Percentiles rank a stretch among this genome's conserved stretches.
phyloP scores from a whole-genome alignment of 2,113 vertebrate genomes.

The Cynoglossus semilaevis region DNA sequence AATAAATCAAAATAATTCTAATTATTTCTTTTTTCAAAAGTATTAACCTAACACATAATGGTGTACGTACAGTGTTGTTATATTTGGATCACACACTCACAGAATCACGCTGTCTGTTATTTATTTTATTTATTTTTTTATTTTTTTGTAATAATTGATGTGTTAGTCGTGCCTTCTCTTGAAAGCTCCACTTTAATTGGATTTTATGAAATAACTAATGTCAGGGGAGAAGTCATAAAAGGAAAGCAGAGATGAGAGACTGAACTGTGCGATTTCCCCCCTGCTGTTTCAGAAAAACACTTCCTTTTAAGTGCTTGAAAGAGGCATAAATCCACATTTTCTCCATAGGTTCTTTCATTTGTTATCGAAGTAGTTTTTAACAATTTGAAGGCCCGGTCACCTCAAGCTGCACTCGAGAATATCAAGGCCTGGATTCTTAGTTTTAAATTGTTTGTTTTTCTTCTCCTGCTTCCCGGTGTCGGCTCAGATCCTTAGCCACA shows the following conservation, averaged over 20 bases:
- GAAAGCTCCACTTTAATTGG: constrained; percentile 52
- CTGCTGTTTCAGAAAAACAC: constrained; percentile 49
- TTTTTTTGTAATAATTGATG: constrained; percentile 41
- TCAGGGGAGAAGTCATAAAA: constrained; percentile 47
- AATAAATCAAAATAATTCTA: too few species aligned
- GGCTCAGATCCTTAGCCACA: background rate
- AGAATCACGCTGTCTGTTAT: too few species aligned
- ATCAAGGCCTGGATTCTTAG: constrained; percentile 29
- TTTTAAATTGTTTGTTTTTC: constrained; percentile 52
- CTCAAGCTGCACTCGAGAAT: constrained; percentile 29
- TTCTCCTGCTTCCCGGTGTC: background rate
- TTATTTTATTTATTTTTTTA: constrained; percentile 14
- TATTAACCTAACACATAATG: too few species aligned
- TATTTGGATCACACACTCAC: too few species aligned
- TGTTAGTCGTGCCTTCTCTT: constrained; percentile 35
- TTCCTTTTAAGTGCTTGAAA: constrained; percentile 62
- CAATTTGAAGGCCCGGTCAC: constrained; percentile 51
- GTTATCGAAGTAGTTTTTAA: constrained; percentile 47
- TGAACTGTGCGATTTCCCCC: constrained; percentile 44
- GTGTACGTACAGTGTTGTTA: too few species aligned
- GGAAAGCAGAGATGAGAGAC: constrained; percentile 32
- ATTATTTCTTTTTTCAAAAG: too few species aligned
- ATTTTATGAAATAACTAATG: constrained; percentile 61
- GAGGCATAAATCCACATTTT: constrained; percentile 49
- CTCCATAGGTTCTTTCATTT: constrained; percentile 54